phyloP scores from a whole-genome alignment of 2,113 vertebrate genomes.

The Platysteira castanea region DNA sequence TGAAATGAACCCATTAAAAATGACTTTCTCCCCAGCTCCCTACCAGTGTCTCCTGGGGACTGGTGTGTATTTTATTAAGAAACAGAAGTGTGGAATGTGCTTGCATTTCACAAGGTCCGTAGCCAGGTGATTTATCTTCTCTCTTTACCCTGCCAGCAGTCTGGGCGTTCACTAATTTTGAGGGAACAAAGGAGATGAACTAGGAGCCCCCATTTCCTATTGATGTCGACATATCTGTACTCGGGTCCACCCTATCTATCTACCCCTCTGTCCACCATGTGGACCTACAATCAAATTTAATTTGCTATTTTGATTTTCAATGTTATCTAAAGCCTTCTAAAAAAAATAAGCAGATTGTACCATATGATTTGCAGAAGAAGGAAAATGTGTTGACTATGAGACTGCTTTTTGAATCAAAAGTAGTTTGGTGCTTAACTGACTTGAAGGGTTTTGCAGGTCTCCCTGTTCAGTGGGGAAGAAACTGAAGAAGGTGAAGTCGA shows the following conservation, averaged over 20 bases:
- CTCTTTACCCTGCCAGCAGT: not conserved
- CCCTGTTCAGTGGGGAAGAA: not conserved
- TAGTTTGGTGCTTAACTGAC: not conserved
- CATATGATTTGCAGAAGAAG: not conserved
- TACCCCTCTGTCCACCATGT: not conserved
- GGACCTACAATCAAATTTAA: not conserved
- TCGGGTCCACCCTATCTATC: not conserved
- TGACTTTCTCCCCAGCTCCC: not conserved
- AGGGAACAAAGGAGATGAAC: not conserved
- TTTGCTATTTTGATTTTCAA: not conserved
- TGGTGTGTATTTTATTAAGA: conserved; percentile 38
- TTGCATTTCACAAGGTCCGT: not conserved
- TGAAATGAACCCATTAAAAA: conserved; percentile 56
- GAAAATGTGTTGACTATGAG: fast-evolving
- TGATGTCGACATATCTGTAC: not conserved
- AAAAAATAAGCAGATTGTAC: not conserved
- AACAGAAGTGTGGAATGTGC: not conserved
- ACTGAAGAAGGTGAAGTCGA: not conserved
- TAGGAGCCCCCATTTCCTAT: not conserved
- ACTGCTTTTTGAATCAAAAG: not conserved
- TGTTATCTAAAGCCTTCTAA: not conserved
- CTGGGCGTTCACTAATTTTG: not conserved
- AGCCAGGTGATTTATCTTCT: conserved; percentile 10
- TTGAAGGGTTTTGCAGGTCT: not conserved
- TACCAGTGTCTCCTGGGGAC: not conserved